Base-by-base conservation (phyloP, 2,888 invertebrate genomes). In the Odontothrips loti region DNA sequence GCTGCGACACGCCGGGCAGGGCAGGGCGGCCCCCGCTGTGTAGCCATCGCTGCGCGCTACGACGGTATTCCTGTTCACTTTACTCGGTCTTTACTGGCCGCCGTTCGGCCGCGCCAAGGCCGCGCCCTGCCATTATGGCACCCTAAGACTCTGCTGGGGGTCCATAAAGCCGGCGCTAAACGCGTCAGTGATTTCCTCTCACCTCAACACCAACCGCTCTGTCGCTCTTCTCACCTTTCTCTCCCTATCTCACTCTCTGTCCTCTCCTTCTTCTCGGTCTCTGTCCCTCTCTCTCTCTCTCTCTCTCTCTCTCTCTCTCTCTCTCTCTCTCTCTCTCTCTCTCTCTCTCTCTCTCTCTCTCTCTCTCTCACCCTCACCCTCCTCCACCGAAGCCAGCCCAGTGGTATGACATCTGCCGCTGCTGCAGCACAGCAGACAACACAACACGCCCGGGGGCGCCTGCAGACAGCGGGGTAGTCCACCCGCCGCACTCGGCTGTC, bases 291-390 rank as follows among this genome's bases (percentile, higher is more conserved):
- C 80, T 80, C 17, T 48, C n/a, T 80, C 17, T 47, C 48, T 47
- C 17, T 48, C n/a, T 12, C 51, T 51, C 80, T 23, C 51, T 29
- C 48, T 43, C 29, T 6, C 20, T 6, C 79, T 47, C 15, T 34
- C 47, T 80, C 58, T 51, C 48, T 51, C 23, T 12, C 51, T 23
- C 80, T 47, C 80, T n/a, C 51, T 34, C 47, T 80, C 58, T 51
- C 51, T 80, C 51, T 80, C 80, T 80, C 80, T 47, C 47, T 80
- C 80, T 80, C 80, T 80, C 17, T 48, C n/a, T 80, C 17, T 47
- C 48, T 47, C 17, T 48, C n/a, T 12, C 51, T 51, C 80, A n/a
- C 51, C 58, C 48, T 43, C 29, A 2, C 20, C 20, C 79, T 47
- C 15, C 23, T 20, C 48, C 17, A 1, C 47, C n/a, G n/a, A n/a